A percentile compares a stretch with the other conserved stretches of the same genome.
Conservation (phyloP, 2,113 vertebrate species). For the Microcebus jonahi region DNA sequence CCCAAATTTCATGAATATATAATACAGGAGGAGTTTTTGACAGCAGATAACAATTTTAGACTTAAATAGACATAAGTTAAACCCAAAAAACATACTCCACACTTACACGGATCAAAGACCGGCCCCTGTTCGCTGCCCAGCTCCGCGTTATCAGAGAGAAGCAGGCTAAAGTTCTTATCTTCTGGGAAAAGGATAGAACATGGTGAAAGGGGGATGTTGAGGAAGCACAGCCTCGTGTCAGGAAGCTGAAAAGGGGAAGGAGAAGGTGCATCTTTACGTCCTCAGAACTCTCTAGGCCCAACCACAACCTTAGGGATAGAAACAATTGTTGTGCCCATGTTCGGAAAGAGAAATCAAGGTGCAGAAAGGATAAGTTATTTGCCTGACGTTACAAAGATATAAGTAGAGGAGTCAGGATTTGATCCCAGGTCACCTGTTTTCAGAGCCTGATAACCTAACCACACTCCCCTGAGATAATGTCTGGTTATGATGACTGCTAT, state of each 20-base stretch:
- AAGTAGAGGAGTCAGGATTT: not conserved
- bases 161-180: not conserved
- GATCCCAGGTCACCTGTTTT: not conserved
- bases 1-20: not conserved
- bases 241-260: not conserved
- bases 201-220: not conserved
- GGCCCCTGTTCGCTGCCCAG: too few species aligned
- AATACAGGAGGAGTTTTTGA: not conserved
- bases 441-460: not conserved
- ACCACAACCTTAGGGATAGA: not conserved
- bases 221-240: not conserved
- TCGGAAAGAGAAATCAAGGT: not conserved
- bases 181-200: fast-evolving
- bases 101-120: not conserved
- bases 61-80: not conserved
- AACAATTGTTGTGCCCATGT: not conserved
- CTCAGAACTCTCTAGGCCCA: not conserved
- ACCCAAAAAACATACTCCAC: not conserved
- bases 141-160: not conserved
- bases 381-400: not conserved
- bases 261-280: not conserved
- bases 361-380: not conserved
- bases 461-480: not conserved
- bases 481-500: not conserved
- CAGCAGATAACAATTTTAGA: not conserved